A percentile compares a stretch with the other conserved stretches of the same genome.
Evolutionary conservation across 2,113 vertebrate genomes (phyloP).

Genomic region (Eleginops maclovinus): DNA sequence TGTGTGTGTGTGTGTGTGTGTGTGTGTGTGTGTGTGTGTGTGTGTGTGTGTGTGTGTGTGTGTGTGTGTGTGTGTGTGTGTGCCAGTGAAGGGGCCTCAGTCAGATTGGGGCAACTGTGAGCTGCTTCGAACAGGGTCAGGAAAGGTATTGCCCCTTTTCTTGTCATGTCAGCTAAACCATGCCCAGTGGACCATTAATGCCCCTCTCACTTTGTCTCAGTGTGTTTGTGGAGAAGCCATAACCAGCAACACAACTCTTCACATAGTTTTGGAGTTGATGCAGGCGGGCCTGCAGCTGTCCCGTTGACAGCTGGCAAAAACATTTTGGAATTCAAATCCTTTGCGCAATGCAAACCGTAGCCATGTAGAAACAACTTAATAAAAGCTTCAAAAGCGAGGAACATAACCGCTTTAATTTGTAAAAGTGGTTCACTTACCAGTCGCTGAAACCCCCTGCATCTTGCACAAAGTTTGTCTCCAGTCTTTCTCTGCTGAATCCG

Average conservation of each 20-base stretch:
- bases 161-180: slow-evolving; percentile 55
- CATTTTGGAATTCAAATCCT: slow-evolving; percentile 67
- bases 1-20: not conserved
- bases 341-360: slow-evolving; percentile 50
- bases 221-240: not conserved
- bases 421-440: slow-evolving; percentile 69
- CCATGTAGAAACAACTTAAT: slow-evolving; percentile 56
- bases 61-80: slow-evolving; percentile 28
- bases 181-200: not conserved
- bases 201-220: not conserved
- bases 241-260: slow-evolving; percentile 20
- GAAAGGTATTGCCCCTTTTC: slow-evolving; percentile 55
- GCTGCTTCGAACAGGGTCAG: slow-evolving; percentile 50
- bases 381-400: slow-evolving; percentile 17
- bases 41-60: not conserved
- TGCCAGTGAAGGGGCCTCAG: not conserved
- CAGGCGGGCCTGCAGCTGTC: slow-evolving; percentile 71
- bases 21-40: too few relatives aligned
- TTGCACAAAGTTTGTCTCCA: slow-evolving; percentile 64
- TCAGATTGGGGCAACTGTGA: slow-evolving; percentile 41
- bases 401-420: not conserved
- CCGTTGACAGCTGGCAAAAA: slow-evolving; percentile 76
- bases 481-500: slow-evolving; percentile 49
- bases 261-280: slow-evolving; percentile 26
- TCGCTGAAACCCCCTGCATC: slow-evolving; percentile 79